Evolutionary conservation across 2,888 invertebrate species (phyloP).

Genomic region (Lasioglossum morio): DNA sequence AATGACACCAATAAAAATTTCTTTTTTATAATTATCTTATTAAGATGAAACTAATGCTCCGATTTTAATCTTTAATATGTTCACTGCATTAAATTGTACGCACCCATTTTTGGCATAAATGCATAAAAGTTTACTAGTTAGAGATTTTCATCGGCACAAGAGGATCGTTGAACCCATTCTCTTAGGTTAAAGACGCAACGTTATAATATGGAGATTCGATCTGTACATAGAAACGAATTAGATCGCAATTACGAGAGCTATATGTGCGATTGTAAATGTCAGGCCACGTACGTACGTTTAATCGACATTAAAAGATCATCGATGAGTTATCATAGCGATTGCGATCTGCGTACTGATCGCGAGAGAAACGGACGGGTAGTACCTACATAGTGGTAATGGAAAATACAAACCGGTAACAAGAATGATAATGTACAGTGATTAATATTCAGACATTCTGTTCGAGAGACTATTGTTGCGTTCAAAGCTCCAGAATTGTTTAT

Average conservation of each 20-base stretch:
- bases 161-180: background rate
- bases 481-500: background rate
- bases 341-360: background rate
- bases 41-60: too few species aligned
- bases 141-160: background rate
- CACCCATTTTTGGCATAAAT: background rate
- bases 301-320: constrained; percentile 15
- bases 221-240: constrained; percentile 1
- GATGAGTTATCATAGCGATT: constrained; percentile 12
- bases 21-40: background rate
- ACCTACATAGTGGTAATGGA: background rate
- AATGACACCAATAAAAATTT: background rate
- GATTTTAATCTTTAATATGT: background rate
- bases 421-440: background rate
- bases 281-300: background rate
- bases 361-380: background rate
- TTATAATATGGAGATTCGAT: background rate
- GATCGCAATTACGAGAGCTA: constrained; percentile 7
- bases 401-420: constrained; percentile 1
- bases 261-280: constrained; percentile 26
- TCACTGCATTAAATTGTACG: background rate
- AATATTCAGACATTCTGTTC: constrained; percentile 6
- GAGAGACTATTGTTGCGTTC: background rate
- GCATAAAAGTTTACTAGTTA: background rate
- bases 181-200: background rate